Evolutionary conservation across 2,888 invertebrate genomes (phyloP).

Genomic region (Epinotia brunnichana): DNA sequence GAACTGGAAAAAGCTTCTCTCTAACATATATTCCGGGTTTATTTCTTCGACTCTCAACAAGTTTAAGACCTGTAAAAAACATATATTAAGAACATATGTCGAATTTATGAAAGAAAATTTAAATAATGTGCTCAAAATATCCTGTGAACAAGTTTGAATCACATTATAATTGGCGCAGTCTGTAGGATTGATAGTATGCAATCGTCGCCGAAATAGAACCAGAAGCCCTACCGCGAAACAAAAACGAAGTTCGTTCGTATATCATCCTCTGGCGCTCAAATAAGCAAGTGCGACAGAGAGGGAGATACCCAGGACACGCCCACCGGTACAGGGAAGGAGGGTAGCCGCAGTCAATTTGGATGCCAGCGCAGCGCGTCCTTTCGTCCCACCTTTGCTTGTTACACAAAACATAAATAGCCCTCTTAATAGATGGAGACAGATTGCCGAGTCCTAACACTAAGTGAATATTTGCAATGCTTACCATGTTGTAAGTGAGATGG

Average conservation of each 20-base stretch:
- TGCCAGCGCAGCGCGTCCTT: neutral
- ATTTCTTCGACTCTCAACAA: slow-evolving; percentile 98
- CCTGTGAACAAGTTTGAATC: neutral
- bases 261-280: no score
- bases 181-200: neutral
- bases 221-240: no score
- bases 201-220: neutral
- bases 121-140: neutral
- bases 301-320: no score
- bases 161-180: neutral
- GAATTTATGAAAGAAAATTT: neutral
- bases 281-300: no score
- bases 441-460: neutral
- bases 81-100: slow-evolving; percentile 4
- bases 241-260: no score
- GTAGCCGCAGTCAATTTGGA: neutral
- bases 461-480: slow-evolving; percentile 76
- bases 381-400: neutral
- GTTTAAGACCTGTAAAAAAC: slow-evolving; percentile 83
- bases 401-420: neutral
- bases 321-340: no score
- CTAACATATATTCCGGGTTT: slow-evolving; percentile 99
- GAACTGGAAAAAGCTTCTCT: slow-evolving; percentile 99
- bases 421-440: neutral
- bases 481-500: slow-evolving; percentile 99